Conservation (phyloP, 2,888 invertebrate genomes). For the Mythimna albipuncta region DNA sequence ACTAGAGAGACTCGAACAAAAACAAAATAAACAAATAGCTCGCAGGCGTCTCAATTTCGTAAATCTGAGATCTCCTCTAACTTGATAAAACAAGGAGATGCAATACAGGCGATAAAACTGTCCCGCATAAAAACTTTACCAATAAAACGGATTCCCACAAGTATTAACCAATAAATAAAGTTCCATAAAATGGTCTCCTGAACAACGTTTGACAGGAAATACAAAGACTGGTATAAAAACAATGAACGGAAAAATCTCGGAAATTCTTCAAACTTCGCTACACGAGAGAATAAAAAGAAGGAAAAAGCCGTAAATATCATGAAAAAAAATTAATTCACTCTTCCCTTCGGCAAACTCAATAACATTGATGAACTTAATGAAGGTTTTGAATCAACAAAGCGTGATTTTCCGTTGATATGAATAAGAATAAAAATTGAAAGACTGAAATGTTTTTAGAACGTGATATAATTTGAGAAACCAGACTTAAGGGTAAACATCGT, state of each 20-base stretch:
- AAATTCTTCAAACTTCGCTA: constrained; percentile 20
- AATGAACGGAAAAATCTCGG: constrained; percentile 19
- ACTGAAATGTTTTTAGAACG: constrained; percentile 8
- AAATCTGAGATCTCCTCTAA: constrained; percentile 9
- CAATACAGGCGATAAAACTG: constrained; percentile 35
- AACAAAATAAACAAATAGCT: not conserved
- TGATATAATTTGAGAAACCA: constrained; percentile 23
- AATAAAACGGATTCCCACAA: constrained; percentile 46
- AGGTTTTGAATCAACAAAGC: constrained; percentile 23
- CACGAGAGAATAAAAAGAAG: constrained; percentile 10
- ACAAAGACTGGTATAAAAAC: constrained; percentile 27
- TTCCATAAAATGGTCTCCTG: constrained; percentile 21
- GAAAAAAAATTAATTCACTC: constrained; percentile 26
- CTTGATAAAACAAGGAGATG: constrained; percentile 40
- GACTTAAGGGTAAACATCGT: constrained; percentile 17
- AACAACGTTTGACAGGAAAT: constrained; percentile 33
- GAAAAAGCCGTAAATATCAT: constrained; percentile 31
- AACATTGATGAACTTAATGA: constrained; percentile 28
- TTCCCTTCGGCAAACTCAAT: constrained; percentile 8
- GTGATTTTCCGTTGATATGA: not conserved
- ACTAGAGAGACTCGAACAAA: not conserved
- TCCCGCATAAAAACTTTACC: constrained; percentile 47
- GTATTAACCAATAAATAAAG: constrained; percentile 43
- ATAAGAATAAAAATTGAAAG: constrained; percentile 16
- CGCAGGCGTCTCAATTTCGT: not conserved